Percentiles rank a stretch among this genome's conserved stretches.
Evolutionary conservation across 2,113 vertebrate genomes (phyloP).

Genomic region (Dromaius novaehollandiae): DNA sequence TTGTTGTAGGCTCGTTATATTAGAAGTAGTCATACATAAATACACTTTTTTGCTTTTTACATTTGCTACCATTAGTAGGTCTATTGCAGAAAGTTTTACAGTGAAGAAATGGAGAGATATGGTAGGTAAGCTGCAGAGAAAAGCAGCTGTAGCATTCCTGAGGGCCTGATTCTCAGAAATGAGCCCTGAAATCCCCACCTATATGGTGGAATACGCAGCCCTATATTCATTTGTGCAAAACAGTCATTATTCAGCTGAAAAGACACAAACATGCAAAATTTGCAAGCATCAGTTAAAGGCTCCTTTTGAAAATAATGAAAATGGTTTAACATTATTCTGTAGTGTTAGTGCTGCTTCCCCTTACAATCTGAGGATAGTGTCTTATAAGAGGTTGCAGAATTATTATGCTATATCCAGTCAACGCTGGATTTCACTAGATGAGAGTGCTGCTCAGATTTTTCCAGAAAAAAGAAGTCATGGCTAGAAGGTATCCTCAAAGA

Average conservation of each 20-base stretch:
- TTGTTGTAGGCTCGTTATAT: background rate
- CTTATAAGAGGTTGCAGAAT: background rate
- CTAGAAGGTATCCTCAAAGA: background rate
- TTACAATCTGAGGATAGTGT: background rate
- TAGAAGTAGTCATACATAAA: background rate
- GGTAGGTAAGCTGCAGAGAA: background rate
- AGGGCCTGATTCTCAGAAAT: background rate
- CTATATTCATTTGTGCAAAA: background rate
- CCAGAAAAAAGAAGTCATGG: background rate
- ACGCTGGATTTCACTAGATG: background rate
- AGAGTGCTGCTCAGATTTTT: background rate
- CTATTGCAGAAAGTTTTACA: background rate
- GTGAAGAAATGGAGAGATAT: background rate
- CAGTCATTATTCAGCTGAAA: background rate
- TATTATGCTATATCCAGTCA: background rate
- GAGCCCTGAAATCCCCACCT: background rate
- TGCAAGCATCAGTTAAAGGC: background rate
- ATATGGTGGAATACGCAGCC: background rate
- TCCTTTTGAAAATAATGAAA: background rate
- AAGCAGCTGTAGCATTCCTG: background rate
- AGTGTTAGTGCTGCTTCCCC: background rate
- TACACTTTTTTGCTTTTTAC: background rate
- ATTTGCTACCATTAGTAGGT: background rate
- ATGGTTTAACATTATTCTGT: background rate
- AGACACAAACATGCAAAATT: background rate